A percentile compares a stretch with the other conserved stretches of the same genome.
phyloP scores from a whole-genome alignment of 2,888 invertebrate species.

The Eulithis prunata region DNA sequence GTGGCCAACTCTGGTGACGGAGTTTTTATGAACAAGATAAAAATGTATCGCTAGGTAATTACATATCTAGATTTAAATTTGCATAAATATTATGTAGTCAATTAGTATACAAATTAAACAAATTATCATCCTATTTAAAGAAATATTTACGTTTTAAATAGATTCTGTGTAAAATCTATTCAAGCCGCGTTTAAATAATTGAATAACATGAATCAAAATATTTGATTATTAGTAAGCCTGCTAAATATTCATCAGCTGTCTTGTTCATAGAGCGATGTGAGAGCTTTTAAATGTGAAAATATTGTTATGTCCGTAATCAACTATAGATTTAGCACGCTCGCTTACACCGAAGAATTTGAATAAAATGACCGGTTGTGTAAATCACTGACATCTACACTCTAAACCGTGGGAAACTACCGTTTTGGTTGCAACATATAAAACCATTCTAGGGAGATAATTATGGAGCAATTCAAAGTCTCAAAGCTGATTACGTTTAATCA shows the following conservation, averaged over 20 bases:
- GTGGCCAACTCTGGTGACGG: too few relatives aligned
- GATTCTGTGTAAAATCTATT: conserved; percentile 1
- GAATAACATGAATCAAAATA: conserved; percentile 12
- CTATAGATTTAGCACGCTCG: conserved; percentile 36
- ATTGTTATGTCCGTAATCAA: conserved; percentile 26
- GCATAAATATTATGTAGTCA: background rate
- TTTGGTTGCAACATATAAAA: conserved; percentile 36
- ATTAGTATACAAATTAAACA: background rate
- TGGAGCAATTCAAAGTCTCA: conserved; percentile 41
- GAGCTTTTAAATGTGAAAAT: conserved; percentile 25
- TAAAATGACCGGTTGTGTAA: conserved; percentile 38
- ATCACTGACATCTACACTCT: conserved; percentile 29
- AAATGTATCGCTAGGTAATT: too few relatives aligned
- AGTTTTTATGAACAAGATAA: background rate
- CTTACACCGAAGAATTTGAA: conserved; percentile 39
- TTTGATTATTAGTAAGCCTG: conserved; percentile 14
- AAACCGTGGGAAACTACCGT: conserved; percentile 37
- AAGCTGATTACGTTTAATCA: conserved; percentile 60
- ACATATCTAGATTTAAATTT: too few relatives aligned
- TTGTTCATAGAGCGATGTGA: conserved; percentile 16
- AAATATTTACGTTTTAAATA: background rate
- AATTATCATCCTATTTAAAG: background rate
- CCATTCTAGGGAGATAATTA: conserved; percentile 39
- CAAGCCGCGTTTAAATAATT: conserved; percentile 10
- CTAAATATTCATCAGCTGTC: conserved; percentile 25